phyloP scores from a whole-genome alignment of 2,797 vertebrate genomes.

The Odontamblyopus lacepedii region DNA sequence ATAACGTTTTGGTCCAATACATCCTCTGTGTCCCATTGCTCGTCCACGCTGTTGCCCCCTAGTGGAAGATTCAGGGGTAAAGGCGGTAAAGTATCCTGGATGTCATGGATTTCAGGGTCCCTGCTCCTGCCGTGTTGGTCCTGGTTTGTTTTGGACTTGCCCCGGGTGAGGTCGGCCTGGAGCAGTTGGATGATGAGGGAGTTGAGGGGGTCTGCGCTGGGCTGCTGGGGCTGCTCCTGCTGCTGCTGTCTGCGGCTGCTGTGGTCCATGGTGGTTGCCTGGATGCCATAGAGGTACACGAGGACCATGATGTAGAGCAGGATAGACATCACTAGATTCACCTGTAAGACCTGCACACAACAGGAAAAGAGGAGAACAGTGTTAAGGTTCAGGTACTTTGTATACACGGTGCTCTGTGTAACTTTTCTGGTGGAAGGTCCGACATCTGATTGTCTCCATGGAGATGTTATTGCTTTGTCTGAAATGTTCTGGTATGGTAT shows the following conservation, averaged over 20 bases:
- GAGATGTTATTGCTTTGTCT: too few species aligned
- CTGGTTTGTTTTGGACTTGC: slow-evolving; percentile 63
- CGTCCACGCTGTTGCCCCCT: slow-evolving; percentile 37
- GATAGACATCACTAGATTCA: slow-evolving; percentile 99
- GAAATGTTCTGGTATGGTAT: too few species aligned
- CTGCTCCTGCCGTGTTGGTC: slow-evolving; percentile 58
- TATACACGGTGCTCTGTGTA: neutral
- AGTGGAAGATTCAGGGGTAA: slow-evolving; percentile 36
- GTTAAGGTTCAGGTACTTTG: neutral
- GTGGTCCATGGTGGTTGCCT: slow-evolving; percentile 90
- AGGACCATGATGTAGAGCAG: slow-evolving; percentile 99
- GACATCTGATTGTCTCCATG: too few species aligned
- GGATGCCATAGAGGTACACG: slow-evolving; percentile 95
- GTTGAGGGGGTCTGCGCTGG: slow-evolving; percentile 91
- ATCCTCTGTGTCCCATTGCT: slow-evolving; percentile 47
- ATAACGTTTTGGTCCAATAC: slow-evolving; percentile 76
- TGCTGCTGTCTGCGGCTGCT: slow-evolving; percentile 50
- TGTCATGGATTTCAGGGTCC: slow-evolving; percentile 21
- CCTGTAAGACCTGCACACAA: slow-evolving; percentile 93
- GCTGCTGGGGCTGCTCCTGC: slow-evolving; percentile 63
- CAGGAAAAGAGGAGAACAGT: slow-evolving; percentile 25
- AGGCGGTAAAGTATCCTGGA: slow-evolving; percentile 42
- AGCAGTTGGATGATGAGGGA: slow-evolving; percentile 95
- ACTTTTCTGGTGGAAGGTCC: too few species aligned
- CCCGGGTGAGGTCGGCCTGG: slow-evolving; percentile 91